Evolutionary conservation across 1,140 invertebrate genomes (phyloP), one percentile per base, ranked within the genome.

Genomic region (Diploscapter pachys): DNA sequence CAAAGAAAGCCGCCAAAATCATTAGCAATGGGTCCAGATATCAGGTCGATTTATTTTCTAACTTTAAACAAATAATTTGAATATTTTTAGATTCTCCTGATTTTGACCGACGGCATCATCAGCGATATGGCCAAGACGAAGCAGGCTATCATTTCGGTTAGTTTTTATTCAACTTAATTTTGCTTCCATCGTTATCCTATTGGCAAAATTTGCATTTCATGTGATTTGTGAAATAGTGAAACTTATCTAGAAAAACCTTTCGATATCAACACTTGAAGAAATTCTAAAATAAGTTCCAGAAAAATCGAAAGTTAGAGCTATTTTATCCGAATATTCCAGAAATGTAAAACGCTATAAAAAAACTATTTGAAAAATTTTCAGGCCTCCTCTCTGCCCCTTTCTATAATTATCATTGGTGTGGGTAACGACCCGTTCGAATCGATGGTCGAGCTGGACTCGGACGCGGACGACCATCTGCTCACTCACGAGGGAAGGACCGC

Each of bases 71-170:
- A 6, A 1, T 64, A 48, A 48, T 64, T 13, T 31, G 6, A 31
- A 31, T 1, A 31, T 31, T 5, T 64, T 31, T 50, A 88, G 82
- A 88, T 91, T 57, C 83, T 91, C 3, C 85, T 91, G 1, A 89
- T 91, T 68, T 86, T 91, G 5, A 91, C 90, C 3, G 90, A 91
- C 86, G 90, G 90, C 51, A 88, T 90, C 49, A 90, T 91, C 52
- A 90, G 89, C 8, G 90, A 91, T 81, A 90, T 91, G 88, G 87
- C 87, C 11, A 86, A 89, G 55, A 91, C 90, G 0, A 89, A n/a
- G 78, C 86, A 63, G 85, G 86, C 77, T 86, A 62, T 78, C 50
- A 74, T 71, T 62, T 31, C 31, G 31, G 31, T 31, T 31, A 31
- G 31, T 31, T 31, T 31, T 31, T 31, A n/a, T 31, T 31, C 31